phyloP scores from a whole-genome alignment of 2,113 vertebrate species.

The Upupa epops region DNA sequence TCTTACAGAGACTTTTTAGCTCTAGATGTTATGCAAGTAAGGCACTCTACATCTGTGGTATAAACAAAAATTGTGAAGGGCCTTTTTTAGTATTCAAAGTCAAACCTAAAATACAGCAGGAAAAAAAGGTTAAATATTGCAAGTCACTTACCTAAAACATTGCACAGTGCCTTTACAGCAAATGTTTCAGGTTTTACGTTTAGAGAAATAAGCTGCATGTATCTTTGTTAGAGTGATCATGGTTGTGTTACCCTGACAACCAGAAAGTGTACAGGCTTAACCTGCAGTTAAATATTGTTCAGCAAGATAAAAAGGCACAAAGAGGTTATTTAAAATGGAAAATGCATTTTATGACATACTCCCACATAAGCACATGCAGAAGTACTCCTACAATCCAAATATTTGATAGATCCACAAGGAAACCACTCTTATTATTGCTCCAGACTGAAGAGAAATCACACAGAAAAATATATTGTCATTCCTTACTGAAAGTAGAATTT shows the following conservation, averaged over 20 bases:
- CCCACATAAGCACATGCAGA: not conserved
- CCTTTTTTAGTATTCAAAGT: not conserved
- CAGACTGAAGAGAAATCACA: not conserved
- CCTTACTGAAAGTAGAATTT: not conserved
- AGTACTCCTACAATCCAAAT: conserved; percentile 12
- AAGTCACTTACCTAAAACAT: not conserved
- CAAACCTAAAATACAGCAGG: not conserved
- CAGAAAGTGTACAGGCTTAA: not conserved
- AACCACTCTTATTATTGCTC: not conserved
- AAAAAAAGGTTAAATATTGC: not conserved
- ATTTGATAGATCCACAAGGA: not conserved
- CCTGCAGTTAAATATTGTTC: not conserved
- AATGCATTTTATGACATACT: not conserved
- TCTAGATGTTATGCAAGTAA: not conserved
- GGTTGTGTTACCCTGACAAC: not conserved
- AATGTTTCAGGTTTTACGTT: not conserved
- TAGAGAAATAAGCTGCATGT: not conserved
- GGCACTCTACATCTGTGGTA: not conserved
- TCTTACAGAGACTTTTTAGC: not conserved
- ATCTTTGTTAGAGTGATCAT: not conserved
- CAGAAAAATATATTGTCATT: not conserved
- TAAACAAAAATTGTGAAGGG: not conserved
- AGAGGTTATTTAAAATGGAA: not conserved
- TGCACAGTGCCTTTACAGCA: not conserved
- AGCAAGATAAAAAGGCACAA: not conserved